Percentiles rank a stretch among this genome's conserved stretches.
These are phyloP conservation scores for Aculops lycopersici DNA, from an alignment of 1,140 invertebrate genomes.

Conservation along the genomic window DNA sequence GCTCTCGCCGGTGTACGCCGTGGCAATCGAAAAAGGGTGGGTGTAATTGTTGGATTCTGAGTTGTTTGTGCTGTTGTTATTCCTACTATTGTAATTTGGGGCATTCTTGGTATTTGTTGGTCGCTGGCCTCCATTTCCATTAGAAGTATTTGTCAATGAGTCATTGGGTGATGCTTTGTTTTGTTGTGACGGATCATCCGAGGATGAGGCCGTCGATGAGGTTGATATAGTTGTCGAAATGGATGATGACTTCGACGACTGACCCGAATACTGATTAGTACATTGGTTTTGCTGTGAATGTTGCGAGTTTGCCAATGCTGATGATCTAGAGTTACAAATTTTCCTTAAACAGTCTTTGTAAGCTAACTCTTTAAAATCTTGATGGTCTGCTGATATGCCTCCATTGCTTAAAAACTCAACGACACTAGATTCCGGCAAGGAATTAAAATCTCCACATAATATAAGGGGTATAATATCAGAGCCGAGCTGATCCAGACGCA, in stretches of 20 bases:
- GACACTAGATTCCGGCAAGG: slow-evolving; percentile 82
- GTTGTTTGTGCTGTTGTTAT: slow-evolving; percentile 13
- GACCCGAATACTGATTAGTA: slow-evolving; percentile 10
- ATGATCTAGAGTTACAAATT: slow-evolving; percentile 19
- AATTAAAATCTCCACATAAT: slow-evolving; percentile 94
- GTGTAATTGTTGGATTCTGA: slow-evolving; percentile 40
- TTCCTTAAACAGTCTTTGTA: slow-evolving; percentile 71
- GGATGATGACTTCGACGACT: not conserved
- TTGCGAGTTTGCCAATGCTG: slow-evolving; percentile 29
- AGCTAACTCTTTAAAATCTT: slow-evolving; percentile 78
- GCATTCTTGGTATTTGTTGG: no score
- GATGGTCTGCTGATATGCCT: slow-evolving; percentile 52
- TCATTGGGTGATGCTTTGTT: not conserved
- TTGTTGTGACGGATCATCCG: not conserved
- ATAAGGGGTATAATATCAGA: slow-evolving; percentile 40
- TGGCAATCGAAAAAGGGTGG: slow-evolving; percentile 74
- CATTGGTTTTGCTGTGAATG: slow-evolving; percentile 4
- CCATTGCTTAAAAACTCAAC: slow-evolving; percentile 74
- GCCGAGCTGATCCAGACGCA: slow-evolving; percentile 18
- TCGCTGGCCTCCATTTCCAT: no score
- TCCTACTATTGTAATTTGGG: no score
- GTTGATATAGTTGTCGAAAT: not conserved
- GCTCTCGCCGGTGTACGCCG: slow-evolving; percentile 67
- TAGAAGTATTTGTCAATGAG: not conserved
- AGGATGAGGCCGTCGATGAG: not conserved